Conservation (phyloP, 1,140 invertebrate genomes). For the Centruroides vittatus region DNA sequence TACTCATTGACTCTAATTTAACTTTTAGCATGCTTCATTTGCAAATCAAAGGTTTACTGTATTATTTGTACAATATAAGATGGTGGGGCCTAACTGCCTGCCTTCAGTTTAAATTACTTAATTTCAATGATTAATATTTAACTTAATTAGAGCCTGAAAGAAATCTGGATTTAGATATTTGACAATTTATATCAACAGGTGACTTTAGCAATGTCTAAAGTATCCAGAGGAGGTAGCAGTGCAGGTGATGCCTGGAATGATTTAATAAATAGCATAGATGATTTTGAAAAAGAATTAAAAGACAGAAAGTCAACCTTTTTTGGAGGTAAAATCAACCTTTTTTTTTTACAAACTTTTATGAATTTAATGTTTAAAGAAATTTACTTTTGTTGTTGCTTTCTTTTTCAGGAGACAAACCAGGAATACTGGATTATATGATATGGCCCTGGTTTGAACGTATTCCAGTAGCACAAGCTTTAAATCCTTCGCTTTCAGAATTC, state of each 20-base stretch:
- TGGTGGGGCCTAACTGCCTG: too few species aligned
- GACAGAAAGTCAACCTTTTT: conserved; percentile 44
- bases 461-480: conserved; percentile 1
- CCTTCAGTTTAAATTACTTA: too few species aligned
- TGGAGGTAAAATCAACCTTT: too few species aligned
- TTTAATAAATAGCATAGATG: conserved; percentile 38
- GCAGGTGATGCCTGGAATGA: conserved; percentile 25
- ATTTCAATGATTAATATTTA: too few species aligned
- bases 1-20: too few species aligned
- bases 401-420: conserved; percentile 37
- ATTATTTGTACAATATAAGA: too few species aligned
- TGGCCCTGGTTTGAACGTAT: conserved; percentile 75
- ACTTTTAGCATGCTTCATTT: too few species aligned
- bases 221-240: not conserved
- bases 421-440: conserved; percentile 79
- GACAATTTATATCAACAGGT: conserved; percentile 15
- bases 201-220: conserved; percentile 17
- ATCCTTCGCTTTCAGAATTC: not conserved
- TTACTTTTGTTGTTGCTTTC: conserved; percentile 38
- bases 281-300: conserved; percentile 49
- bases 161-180: too few species aligned
- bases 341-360: too few species aligned
- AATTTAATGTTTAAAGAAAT: too few species aligned
- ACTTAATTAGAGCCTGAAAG: too few species aligned
- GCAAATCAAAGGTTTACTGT: too few species aligned